Evolutionary conservation across 2,113 vertebrate species (phyloP).

Genomic region (Erythrolamprus reginae): DNA sequence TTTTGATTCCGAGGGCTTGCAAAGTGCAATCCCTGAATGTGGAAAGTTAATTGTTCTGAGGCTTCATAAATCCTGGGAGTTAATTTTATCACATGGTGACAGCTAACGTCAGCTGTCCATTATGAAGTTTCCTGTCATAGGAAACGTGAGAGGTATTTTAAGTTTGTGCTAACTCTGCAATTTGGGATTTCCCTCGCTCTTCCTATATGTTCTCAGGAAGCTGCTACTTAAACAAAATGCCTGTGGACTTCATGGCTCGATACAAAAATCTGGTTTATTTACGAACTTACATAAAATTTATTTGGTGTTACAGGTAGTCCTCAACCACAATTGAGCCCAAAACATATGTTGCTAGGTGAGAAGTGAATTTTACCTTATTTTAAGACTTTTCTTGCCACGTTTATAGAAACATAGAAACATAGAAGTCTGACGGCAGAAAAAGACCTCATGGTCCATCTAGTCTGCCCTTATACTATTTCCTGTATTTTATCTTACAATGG

Average conservation of each 20-base stretch:
- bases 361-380: not conserved
- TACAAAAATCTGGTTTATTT: slow-evolving; percentile 30
- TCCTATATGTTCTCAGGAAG: slow-evolving; percentile 24
- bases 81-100: slow-evolving; percentile 55
- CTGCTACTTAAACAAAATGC: slow-evolving; percentile 28
- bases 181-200: slow-evolving; percentile 24
- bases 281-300: not conserved
- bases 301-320: not conserved
- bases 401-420: too few relatives aligned
- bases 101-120: slow-evolving; percentile 52
- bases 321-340: too few relatives aligned
- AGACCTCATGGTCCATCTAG: too few relatives aligned
- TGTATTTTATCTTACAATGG: too few relatives aligned
- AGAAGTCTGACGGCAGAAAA: too few relatives aligned
- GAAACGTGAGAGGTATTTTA: slow-evolving; percentile 56
- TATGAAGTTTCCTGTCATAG: slow-evolving; percentile 42
- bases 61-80: slow-evolving; percentile 20
- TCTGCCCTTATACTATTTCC: too few relatives aligned
- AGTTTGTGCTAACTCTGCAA: slow-evolving; percentile 23
- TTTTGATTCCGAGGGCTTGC: slow-evolving; percentile 19
- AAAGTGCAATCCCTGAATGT: not conserved
- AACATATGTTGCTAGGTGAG: not conserved
- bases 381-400: too few relatives aligned
- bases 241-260: not conserved
- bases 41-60: slow-evolving; percentile 44